phyloP scores from a whole-genome alignment of 2,888 invertebrate genomes.

The Acholoe squamosa region DNA sequence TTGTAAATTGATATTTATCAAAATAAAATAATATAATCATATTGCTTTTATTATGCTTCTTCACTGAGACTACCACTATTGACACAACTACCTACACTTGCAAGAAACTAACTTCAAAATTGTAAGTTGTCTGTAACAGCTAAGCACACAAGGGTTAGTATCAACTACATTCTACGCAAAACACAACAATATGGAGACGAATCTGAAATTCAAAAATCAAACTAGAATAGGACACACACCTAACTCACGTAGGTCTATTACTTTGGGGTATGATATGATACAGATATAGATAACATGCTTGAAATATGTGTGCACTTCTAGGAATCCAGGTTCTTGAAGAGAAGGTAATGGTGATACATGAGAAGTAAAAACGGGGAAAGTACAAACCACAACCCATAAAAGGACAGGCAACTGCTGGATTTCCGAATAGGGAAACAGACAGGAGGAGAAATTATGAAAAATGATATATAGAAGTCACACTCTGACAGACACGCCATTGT shows the following conservation, averaged over 20 bases:
- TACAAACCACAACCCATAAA: conserved; percentile 6
- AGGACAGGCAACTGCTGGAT: not conserved
- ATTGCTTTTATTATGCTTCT: too few relatives aligned
- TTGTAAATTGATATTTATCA: too few relatives aligned
- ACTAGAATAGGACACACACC: not conserved
- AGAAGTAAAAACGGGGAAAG: not conserved
- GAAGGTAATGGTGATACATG: not conserved
- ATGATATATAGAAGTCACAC: not conserved
- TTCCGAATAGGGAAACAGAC: not conserved
- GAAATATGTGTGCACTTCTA: not conserved
- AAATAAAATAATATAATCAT: too few relatives aligned
- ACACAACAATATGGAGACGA: not conserved
- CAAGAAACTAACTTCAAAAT: not conserved
- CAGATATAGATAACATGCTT: too few relatives aligned
- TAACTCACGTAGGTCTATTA: too few relatives aligned
- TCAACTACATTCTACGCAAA: not conserved
- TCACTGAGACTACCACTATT: too few relatives aligned
- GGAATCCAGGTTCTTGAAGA: not conserved
- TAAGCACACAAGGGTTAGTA: conserved; percentile 25
- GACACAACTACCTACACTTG: not conserved
- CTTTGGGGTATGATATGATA: too few relatives aligned
- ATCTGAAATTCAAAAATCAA: not conserved
- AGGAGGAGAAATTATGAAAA: not conserved
- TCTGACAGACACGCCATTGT: not conserved
- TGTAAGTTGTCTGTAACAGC: not conserved